Evolutionary conservation across 2,113 vertebrate species (phyloP).

Genomic region (Lepus europaeus): DNA sequence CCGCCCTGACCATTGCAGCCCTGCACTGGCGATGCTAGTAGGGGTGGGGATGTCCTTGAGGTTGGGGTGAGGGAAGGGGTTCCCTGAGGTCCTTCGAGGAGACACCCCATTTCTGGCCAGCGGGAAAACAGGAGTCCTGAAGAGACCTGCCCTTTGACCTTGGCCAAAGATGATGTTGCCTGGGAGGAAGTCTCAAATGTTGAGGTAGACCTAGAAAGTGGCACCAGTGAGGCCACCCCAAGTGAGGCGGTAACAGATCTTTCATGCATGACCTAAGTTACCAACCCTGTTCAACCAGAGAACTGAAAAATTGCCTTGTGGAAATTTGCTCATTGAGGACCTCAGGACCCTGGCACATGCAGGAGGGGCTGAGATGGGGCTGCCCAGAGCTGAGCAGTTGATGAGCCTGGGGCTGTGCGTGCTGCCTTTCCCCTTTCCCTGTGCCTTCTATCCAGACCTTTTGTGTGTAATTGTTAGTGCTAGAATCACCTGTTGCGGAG

Average conservation of each 20-base stretch:
- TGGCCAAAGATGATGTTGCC: background rate
- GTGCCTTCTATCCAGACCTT: background rate
- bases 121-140: background rate
- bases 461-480: background rate
- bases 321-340: background rate
- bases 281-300: background rate
- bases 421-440: background rate
- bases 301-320: background rate
- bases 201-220: background rate
- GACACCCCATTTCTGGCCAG: background rate
- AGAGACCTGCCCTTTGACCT: background rate
- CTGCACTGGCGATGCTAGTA: fast-evolving
- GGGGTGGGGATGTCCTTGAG: background rate
- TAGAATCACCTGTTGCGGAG: background rate
- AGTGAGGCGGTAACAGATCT: background rate
- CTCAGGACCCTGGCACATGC: background rate
- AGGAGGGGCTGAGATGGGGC: background rate
- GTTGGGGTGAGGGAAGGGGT: background rate
- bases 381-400: background rate
- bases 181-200: background rate
- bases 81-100: too few relatives aligned
- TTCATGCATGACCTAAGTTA: background rate
- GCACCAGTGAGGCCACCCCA: too few relatives aligned
- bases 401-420: background rate
- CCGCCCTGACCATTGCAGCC: background rate